Evolutionary conservation across 2,113 vertebrate species (phyloP), one percentile per base, ranked within the genome.

Genomic region (Tympanuchus pallidicinctus): DNA sequence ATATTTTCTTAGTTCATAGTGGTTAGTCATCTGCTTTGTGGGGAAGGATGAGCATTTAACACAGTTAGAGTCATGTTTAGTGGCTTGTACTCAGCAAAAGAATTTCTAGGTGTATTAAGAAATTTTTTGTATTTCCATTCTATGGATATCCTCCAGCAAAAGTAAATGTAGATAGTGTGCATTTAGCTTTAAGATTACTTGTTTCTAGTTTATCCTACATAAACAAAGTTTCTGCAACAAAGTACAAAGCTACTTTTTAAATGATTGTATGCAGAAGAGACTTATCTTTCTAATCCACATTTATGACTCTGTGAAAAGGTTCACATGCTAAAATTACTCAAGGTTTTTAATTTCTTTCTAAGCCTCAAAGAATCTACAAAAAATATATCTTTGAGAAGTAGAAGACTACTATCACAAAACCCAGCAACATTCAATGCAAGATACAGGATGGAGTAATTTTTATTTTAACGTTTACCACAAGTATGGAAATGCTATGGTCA

Each of bases 21-120:
- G 32, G 34, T 63, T 63, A 95, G 45, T 8, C 10, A 24, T 1
- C 19, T 19, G 3, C 82, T 38, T 67, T 63, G 56, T 60, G n/a
- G 63, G 79, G 52, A 72, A 94, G 72, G 47, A 45, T 75, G 21
- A 57, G 57, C 25, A 28, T 94, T 85, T 93, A 93, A 67, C 40
- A 40, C 21, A 15, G 3, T 6, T 59, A 64, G 69, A 71, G 13
- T 27, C 59, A 54, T 73, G 6, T 42, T 73, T 84, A 70, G 13
- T 78, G 65, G 21, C 11, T 81, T 75, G 8, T 24, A 34, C 11
- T 70, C 38, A 19, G 30, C 9, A 75, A 70, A 66, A n/a, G 3
- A 4, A 2, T 69, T 88, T 67, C 48, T 47, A 72, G 87, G 57
- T 36, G 2, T n/a, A 21, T 50, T 81, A 43, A 82, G 13, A n/a